phyloP scores from a whole-genome alignment of 1,140 invertebrate genomes.

The Trichomalopsis sarcophagae region DNA sequence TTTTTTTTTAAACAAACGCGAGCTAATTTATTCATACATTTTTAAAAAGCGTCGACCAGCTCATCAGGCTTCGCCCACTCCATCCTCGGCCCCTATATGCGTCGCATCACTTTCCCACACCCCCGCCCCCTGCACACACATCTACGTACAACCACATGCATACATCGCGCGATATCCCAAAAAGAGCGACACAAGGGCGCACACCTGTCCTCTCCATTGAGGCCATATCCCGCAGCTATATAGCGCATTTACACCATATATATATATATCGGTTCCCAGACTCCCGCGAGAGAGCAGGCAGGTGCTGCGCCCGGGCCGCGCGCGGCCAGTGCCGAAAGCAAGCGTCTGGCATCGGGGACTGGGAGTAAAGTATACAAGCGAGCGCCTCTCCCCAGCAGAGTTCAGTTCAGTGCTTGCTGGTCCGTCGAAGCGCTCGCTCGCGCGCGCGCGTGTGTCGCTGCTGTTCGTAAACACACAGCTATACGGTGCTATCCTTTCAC shows the following conservation, averaged over 20 bases:
- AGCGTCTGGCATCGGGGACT: not conserved
- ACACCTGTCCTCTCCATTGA: slow-evolving; percentile 6
- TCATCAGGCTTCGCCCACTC: no score
- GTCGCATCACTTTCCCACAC: slow-evolving; percentile 9
- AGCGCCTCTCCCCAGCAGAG: not conserved
- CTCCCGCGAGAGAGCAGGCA: slow-evolving; percentile 1
- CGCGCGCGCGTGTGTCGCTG: slow-evolving; percentile 28
- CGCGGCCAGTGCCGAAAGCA: slow-evolving; percentile 34
- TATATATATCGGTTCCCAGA: no score
- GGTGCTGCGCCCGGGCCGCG: slow-evolving; percentile 34
- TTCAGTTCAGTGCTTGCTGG: slow-evolving; percentile 34
- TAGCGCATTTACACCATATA: no score
- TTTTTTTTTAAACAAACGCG: no score
- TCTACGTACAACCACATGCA: not conserved
- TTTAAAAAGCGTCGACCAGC: no score
- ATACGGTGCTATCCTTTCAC: not conserved
- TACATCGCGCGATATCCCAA: not conserved
- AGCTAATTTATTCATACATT: no score
- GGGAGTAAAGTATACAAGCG: not conserved
- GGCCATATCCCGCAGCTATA: not conserved
- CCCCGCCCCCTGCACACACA: not conserved
- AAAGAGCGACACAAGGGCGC: not conserved
- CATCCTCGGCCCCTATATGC: no score
- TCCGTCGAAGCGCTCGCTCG: slow-evolving; percentile 2
- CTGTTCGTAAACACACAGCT: not conserved